Evolutionary conservation across 2,113 vertebrate species (phyloP), one percentile per base, ranked within the genome.

Genomic region (Chloropsis hardwickii): DNA sequence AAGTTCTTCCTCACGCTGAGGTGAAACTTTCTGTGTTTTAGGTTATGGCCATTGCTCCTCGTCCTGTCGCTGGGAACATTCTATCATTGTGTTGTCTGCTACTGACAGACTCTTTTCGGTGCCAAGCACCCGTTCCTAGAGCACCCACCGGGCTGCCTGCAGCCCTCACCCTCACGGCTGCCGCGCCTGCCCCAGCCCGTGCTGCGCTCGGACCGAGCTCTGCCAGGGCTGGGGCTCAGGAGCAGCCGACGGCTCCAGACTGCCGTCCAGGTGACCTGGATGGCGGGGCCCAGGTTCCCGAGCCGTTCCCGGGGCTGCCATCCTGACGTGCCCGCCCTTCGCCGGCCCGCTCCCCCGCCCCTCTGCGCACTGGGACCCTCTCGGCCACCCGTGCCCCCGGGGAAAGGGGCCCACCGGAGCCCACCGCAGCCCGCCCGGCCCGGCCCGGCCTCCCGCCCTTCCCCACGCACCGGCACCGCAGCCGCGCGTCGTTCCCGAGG

Each of bases 221-320:
- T 10, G 50, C 62, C 62, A 10, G 45, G 39, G 18, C 64, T 5
- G 28, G 27, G 39, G 56, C 5, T 7, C 39, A 9, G 33, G 48
- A 6, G 48, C 57, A 27, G 39, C 67, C 19, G 27, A 6, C 21
- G 14, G 37, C 45, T 10, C 80, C 20, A 6, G 12, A 4, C 25
- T 29, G 51, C 51, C 29, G 29, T 11, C 22, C 33, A 2, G 27
- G 17, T 0, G 33, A 4, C 23, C 33, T 1, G 31, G 5, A 42
- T 8, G 31, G 35, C 71, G 11, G 54, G 44, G 24, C 54, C 45
- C 37, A 8, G 0, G 8, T 0, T 50, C 37, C 62, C 21, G 4
- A 6, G 11, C 5, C 4, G 5, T 1, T 58, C 37, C 44, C 8
- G 60, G 8, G 2, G 20, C 29, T 4, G 51, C 29, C 24, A 47